phyloP scores from a whole-genome alignment of 2,113 vertebrate genomes.

The Eleginops maclovinus region DNA sequence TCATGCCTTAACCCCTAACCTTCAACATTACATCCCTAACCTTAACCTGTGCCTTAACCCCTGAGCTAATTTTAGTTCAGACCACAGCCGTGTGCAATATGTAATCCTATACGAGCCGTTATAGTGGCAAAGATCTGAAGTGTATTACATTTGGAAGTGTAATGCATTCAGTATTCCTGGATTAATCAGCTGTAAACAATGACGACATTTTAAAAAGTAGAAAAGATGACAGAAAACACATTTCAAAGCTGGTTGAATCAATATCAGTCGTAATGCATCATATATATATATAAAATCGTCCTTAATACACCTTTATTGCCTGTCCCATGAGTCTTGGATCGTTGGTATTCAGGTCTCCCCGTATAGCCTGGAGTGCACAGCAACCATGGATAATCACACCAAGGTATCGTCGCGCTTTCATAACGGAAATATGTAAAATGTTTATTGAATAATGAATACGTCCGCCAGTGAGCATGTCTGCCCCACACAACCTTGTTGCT shows the following conservation, averaged over 20 bases:
- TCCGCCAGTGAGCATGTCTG: constrained; percentile 31
- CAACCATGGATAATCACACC: constrained; percentile 55
- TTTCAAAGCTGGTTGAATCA: constrained; percentile 5
- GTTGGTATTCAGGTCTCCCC: constrained; percentile 42
- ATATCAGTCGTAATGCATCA: background rate
- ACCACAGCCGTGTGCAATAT: background rate
- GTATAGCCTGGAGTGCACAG: constrained; percentile 28
- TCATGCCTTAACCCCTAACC: constrained; percentile 18
- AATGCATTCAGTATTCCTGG: background rate
- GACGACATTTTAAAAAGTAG: background rate
- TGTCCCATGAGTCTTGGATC: constrained; percentile 47
- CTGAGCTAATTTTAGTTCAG: constrained; percentile 10
- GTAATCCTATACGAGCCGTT: constrained; percentile 13
- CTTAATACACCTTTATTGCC: constrained; percentile 35
- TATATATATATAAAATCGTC: constrained; percentile 27
- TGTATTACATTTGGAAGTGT: background rate
- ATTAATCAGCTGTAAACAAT: background rate
- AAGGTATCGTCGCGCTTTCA: constrained; percentile 49
- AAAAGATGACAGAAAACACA: constrained; percentile 1
- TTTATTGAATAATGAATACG: constrained; percentile 75
- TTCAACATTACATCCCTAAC: constrained; percentile 13
- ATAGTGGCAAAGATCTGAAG: constrained; percentile 18
- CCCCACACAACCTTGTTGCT: constrained; percentile 48
- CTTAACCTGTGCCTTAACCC: constrained; percentile 43
- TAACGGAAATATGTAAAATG: constrained; percentile 62